Percentiles rank a stretch among this genome's conserved stretches.
These are phyloP conservation scores for Stenurella melanura DNA, from an alignment of 2,888 invertebrate species.

Conservation along the genomic window DNA sequence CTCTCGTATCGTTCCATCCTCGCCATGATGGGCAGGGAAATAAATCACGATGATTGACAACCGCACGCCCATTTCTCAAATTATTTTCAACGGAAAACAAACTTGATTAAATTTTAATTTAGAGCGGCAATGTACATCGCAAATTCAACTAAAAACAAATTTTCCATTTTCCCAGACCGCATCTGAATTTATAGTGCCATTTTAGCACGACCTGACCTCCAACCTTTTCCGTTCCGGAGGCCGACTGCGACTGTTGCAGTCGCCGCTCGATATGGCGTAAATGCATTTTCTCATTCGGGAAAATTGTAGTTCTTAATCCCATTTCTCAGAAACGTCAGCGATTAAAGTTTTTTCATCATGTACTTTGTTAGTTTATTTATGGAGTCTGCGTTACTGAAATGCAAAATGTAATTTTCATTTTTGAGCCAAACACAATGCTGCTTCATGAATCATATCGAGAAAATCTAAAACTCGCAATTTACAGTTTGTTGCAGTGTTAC, in stretches of 20 bases:
- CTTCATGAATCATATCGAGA: too few species aligned
- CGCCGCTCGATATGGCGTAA: slow-evolving; percentile 8
- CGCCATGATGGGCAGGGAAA: neutral
- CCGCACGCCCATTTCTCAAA: neutral
- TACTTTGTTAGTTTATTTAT: neutral
- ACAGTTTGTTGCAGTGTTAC: too few species aligned
- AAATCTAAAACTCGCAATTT: too few species aligned
- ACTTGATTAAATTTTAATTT: slow-evolving; percentile 17
- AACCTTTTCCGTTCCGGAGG: slow-evolving; percentile 31
- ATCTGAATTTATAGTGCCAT: slow-evolving; percentile 26
- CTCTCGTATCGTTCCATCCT: neutral
- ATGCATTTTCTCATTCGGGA: slow-evolving; percentile 22
- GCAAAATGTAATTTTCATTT: neutral
- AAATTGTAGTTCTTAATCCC: slow-evolving; percentile 16
- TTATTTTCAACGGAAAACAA: neutral
- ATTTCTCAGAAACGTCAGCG: neutral
- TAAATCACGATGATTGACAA: slow-evolving; percentile 9
- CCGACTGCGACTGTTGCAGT: slow-evolving; percentile 23
- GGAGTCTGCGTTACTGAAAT: neutral
- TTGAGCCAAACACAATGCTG: too few species aligned
- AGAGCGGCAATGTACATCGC: neutral
- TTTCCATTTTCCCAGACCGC: slow-evolving; percentile 30
- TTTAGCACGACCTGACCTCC: slow-evolving; percentile 23
- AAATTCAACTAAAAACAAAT: slow-evolving; percentile 16
- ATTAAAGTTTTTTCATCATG: neutral